A percentile compares a stretch with the other conserved stretches of the same genome.
These are phyloP conservation scores for Pygoscelis adeliae DNA, from an alignment of 2,113 vertebrate species.

Conservation along the genomic window DNA sequence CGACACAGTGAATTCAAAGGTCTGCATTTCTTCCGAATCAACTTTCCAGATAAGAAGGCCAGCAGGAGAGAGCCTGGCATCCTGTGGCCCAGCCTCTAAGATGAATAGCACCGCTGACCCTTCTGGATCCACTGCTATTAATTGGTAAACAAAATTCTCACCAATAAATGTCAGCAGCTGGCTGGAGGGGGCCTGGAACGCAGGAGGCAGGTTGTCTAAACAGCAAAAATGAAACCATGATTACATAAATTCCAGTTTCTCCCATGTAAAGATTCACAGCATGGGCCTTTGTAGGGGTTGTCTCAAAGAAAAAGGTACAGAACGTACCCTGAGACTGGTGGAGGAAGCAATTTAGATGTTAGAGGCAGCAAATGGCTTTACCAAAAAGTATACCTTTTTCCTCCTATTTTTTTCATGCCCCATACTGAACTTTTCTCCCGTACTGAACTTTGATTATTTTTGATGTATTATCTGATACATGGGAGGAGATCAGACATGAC, in stretches of 20 bases:
- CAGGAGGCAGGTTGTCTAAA: conserved; percentile 78
- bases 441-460: not conserved
- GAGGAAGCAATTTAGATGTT: not conserved
- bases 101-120: conserved; percentile 82
- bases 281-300: not conserved
- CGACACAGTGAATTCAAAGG: conserved; percentile 73
- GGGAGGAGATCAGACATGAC: not conserved
- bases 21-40: conserved; percentile 28
- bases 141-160: conserved; percentile 86
- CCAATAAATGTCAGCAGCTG: conserved; percentile 77
- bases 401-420: not conserved
- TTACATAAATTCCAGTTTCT: conserved; percentile 11
- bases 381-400: not conserved
- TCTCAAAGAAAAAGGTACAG: not conserved
- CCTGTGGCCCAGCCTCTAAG: conserved; percentile 75
- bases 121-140: conserved; percentile 78
- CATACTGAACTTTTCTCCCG: not conserved
- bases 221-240: conserved; percentile 38
- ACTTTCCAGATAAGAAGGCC: conserved; percentile 85
- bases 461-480: not conserved
- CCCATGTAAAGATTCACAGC: not conserved
- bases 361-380: not conserved
- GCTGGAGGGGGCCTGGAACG: conserved; percentile 72
- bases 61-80: conserved; percentile 73
- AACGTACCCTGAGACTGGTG: not conserved